A percentile compares a stretch with the other conserved stretches of the same genome.
Conservation (phyloP, 2,888 invertebrate species). For the Hofmannophila pseudospretella region DNA sequence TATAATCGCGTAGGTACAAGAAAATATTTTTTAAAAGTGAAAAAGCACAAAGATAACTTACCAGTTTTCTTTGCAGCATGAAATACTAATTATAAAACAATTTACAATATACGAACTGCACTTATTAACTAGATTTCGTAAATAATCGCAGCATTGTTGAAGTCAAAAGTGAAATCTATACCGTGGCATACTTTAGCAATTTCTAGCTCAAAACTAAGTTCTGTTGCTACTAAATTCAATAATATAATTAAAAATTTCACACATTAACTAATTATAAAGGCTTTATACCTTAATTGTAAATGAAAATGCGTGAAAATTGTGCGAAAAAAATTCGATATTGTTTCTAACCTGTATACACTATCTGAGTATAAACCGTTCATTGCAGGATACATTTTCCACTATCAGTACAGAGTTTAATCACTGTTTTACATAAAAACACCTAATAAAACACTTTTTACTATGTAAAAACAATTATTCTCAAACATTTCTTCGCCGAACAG, state of each 20-base stretch:
- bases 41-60: too few relatives aligned
- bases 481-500: conserved; percentile 43
- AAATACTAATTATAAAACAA: too few relatives aligned
- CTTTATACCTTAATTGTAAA: background rate
- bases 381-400: conserved; percentile 55
- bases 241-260: background rate
- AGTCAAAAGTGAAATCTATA: conserved; percentile 3
- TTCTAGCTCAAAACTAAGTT: conserved; percentile 5
- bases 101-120: too few relatives aligned
- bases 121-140: too few relatives aligned
- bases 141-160: too few relatives aligned
- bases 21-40: too few relatives aligned
- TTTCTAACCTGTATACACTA: conserved; percentile 64
- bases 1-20: too few relatives aligned
- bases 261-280: background rate
- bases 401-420: conserved; percentile 21
- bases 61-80: too few relatives aligned
- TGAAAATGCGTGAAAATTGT: conserved; percentile 11
- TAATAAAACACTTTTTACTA: conserved; percentile 22
- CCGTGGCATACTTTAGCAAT: conserved; percentile 22
- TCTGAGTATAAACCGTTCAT: conserved; percentile 68
- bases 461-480: conserved; percentile 28
- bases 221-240: background rate
- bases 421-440: conserved; percentile 28
- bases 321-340: conserved; percentile 11